Percentiles rank a stretch among this genome's conserved stretches.
Conservation (phyloP, 2,113 vertebrate species). For the Brachypodius melanocephalos region DNA sequence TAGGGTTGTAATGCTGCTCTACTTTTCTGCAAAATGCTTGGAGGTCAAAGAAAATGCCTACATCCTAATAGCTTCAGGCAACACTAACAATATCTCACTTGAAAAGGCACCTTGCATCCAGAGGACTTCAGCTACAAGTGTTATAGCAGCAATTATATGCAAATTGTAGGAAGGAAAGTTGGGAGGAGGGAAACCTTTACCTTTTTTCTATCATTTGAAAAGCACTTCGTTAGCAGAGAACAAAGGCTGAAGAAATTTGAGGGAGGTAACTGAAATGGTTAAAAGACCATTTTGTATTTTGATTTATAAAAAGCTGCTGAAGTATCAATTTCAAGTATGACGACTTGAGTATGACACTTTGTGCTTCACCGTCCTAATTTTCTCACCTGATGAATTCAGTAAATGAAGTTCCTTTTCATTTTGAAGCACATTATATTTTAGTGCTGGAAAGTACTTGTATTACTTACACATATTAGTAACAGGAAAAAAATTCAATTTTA, state of each 20-base stretch:
- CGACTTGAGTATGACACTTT: background rate
- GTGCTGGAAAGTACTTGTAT: background rate
- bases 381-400: background rate
- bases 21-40: background rate
- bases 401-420: background rate
- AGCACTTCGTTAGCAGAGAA: background rate
- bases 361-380: background rate
- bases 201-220: background rate
- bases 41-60: background rate
- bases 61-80: background rate
- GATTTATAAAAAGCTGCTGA: background rate
- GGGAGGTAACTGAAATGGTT: background rate
- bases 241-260: background rate
- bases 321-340: background rate
- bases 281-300: background rate
- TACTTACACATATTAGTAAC: background rate
- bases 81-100: background rate
- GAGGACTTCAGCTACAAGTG: background rate
- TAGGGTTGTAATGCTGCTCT: background rate
- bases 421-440: background rate
- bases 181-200: background rate
- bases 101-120: background rate
- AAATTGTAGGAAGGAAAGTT: background rate
- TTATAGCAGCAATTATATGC: background rate
- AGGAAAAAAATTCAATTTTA: background rate